Evolutionary conservation across 2,797 vertebrate genomes (phyloP).

Genomic region (Smutsia temminckii): DNA sequence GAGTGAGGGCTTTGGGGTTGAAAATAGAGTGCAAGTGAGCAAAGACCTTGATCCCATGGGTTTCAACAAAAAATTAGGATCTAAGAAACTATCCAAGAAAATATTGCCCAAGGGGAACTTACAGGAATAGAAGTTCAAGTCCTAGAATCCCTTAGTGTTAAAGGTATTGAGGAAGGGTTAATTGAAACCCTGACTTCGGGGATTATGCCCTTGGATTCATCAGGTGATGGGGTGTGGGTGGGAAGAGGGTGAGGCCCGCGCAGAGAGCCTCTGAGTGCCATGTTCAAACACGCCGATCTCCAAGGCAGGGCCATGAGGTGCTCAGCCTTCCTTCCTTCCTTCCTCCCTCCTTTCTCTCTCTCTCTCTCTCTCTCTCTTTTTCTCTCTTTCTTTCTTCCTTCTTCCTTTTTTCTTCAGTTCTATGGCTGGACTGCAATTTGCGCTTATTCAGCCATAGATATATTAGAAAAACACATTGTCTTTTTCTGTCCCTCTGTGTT

Average conservation of each 20-base stretch:
- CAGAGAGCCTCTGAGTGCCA: background rate
- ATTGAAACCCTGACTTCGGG: background rate
- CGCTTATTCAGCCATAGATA: background rate
- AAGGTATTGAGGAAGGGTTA: background rate
- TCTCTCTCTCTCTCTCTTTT: fast-evolving
- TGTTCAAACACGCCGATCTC: background rate
- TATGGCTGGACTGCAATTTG: background rate
- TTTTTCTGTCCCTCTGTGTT: background rate
- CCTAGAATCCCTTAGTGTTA: background rate
- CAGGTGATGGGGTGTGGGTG: background rate
- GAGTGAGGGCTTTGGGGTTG: background rate
- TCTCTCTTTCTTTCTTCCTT: too few relatives aligned
- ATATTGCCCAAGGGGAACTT: background rate
- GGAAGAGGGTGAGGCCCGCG: background rate
- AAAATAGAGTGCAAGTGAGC: background rate
- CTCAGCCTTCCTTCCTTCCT: background rate
- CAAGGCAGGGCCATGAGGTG: background rate
- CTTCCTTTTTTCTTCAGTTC: background rate
- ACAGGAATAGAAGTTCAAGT: background rate
- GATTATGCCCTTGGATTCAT: background rate
- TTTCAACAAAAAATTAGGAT: background rate
- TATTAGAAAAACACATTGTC: background rate
- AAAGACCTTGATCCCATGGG: background rate
- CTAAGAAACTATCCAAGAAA: background rate
- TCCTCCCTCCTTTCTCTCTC: fast-evolving